Evolutionary conservation across 2,888 invertebrate species (phyloP).

Genomic region (Plagiodera versicolora): DNA sequence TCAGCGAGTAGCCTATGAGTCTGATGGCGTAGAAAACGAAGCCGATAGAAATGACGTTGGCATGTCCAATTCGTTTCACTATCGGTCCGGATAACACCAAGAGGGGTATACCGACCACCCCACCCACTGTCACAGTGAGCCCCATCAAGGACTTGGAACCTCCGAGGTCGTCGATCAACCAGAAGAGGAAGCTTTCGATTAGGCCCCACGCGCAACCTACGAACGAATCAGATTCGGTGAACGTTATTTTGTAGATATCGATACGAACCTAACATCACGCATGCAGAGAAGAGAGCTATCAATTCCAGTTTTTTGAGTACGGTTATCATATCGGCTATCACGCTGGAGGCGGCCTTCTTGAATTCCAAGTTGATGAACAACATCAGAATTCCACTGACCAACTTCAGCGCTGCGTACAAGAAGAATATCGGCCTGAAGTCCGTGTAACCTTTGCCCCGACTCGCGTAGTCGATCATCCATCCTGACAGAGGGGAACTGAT

Average conservation of each 20-base stretch:
- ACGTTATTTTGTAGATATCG: too few species aligned
- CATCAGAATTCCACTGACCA: slow-evolving; percentile 68
- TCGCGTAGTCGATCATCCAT: slow-evolving; percentile 73
- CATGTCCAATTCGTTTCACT: slow-evolving; percentile 71
- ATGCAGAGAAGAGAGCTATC: slow-evolving; percentile 70
- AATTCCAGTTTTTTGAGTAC: slow-evolving; percentile 72
- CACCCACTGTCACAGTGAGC: slow-evolving; percentile 77
- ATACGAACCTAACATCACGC: slow-evolving; percentile 69
- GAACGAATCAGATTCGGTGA: too few species aligned
- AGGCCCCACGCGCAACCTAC: slow-evolving; percentile 83
- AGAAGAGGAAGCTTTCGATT: slow-evolving; percentile 80
- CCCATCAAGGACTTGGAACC: slow-evolving; percentile 78
- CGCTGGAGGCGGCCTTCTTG: slow-evolving; percentile 72
- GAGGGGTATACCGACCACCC: slow-evolving; percentile 73
- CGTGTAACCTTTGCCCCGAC: slow-evolving; percentile 67
- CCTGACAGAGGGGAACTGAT: slow-evolving; percentile 79
- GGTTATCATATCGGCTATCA: slow-evolving; percentile 67
- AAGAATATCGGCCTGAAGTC: slow-evolving; percentile 81
- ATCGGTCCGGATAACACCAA: slow-evolving; percentile 77
- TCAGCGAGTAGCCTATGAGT: slow-evolving; percentile 72
- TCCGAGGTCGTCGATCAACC: slow-evolving; percentile 77
- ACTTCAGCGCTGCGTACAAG: slow-evolving; percentile 70
- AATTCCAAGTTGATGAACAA: slow-evolving; percentile 74
- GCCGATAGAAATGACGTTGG: slow-evolving; percentile 76
- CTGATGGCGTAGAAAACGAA: slow-evolving; percentile 76